Evolutionary conservation across 2,113 vertebrate genomes (phyloP).

Genomic region (Bubo bubo): DNA sequence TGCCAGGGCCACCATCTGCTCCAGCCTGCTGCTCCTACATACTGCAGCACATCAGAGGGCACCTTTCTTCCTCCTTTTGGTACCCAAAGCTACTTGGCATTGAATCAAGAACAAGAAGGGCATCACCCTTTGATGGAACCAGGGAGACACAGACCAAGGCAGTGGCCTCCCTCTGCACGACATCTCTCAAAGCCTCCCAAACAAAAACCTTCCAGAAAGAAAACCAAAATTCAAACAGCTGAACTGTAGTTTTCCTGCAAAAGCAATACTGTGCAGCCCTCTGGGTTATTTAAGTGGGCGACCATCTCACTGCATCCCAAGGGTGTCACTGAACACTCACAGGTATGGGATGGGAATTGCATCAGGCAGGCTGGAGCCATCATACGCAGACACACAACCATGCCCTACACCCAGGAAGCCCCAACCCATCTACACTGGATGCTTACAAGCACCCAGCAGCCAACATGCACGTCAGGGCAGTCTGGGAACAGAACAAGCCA

Average conservation of each 20-base stretch:
- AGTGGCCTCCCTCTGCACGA: rapidly evolving
- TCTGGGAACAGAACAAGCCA: background rate
- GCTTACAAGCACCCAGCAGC: background rate
- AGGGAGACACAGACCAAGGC: rapidly evolving
- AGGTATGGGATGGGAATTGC: background rate
- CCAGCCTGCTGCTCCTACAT: too few species aligned
- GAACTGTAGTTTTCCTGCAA: background rate
- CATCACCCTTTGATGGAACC: background rate
- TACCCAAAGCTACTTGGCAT: background rate
- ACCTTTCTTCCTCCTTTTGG: background rate
- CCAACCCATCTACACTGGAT: background rate
- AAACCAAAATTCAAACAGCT: background rate
- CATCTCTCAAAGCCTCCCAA: background rate
- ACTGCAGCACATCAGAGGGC: background rate
- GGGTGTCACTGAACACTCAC: background rate
- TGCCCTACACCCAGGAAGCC: background rate
- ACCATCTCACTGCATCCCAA: background rate
- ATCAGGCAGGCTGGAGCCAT: background rate
- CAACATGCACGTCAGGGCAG: rapidly evolving
- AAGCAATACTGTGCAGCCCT: background rate
- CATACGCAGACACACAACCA: rapidly evolving
- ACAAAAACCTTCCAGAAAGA: background rate
- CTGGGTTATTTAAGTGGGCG: rapidly evolving
- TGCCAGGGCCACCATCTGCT: background rate
- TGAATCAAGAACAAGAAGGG: background rate